phyloP scores from a whole-genome alignment of 1,140 invertebrate genomes.

The Caenorhabditis remanei region DNA sequence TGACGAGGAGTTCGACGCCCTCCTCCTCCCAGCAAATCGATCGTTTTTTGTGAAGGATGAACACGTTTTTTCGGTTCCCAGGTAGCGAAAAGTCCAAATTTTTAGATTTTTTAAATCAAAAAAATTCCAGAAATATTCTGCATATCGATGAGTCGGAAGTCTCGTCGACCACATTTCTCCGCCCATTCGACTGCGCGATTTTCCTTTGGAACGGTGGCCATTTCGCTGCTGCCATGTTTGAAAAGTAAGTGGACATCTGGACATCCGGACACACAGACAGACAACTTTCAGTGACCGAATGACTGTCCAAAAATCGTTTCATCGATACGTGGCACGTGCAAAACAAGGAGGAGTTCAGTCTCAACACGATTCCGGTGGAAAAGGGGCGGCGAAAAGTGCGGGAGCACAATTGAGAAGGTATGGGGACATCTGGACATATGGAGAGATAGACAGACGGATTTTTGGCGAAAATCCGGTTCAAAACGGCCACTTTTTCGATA shows the following conservation, averaged over 20 bases:
- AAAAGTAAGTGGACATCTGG: slow-evolving; percentile 45
- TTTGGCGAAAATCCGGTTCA: background rate
- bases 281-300: slow-evolving; percentile 47
- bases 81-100: slow-evolving; percentile 1
- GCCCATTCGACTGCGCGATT: slow-evolving; percentile 58
- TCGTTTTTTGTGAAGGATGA: slow-evolving; percentile 32
- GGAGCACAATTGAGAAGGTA: slow-evolving; percentile 86
- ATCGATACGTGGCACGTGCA: slow-evolving; percentile 87
- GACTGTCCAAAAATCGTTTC: slow-evolving; percentile 87
- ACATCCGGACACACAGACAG: background rate
- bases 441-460: slow-evolving; percentile 81
- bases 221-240: slow-evolving; percentile 61
- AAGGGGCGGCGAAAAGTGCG: slow-evolving; percentile 84
- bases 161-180: slow-evolving; percentile 18
- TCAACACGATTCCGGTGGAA: slow-evolving; percentile 82
- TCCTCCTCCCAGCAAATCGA: slow-evolving; percentile 6
- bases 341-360: slow-evolving; percentile 87
- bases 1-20: slow-evolving; percentile 20
- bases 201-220: slow-evolving; percentile 65
- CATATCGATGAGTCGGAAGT: background rate
- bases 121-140: slow-evolving; percentile 42
- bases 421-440: too few relatives aligned
- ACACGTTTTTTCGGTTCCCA: slow-evolving; percentile 20
- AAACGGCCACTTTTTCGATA: background rate
- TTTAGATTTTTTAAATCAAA: background rate